Evolutionary conservation across 2,797 vertebrate species (phyloP), one percentile per base, ranked within the genome.

Genomic region (Acanthopagrus latus): DNA sequence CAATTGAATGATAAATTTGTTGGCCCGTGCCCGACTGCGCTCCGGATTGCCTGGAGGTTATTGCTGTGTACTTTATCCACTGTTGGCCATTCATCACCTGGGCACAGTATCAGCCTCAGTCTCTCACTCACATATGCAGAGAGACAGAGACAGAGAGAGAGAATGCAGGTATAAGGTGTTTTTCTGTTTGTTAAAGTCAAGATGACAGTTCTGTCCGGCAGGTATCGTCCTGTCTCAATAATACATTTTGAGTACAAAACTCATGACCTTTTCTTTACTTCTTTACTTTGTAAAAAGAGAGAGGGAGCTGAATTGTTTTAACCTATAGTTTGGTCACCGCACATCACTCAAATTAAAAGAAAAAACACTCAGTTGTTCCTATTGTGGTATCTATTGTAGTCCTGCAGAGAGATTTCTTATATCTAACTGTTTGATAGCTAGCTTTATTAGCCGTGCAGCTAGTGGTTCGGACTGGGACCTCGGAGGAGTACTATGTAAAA

Each of bases 1-100:
- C 94, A 94, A 93, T 91, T 93, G 93, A 94, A 94, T 95, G 95
- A 95, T 96, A 91, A 91, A 96, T 96, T 87, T 82, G 82, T 76
- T 64, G 86, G 93, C 77, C 83, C 16, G 76, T 86, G 83, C 86
- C 87, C 54, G 47, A 84, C 87, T 89, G 89, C 88, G 85, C 90
- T 87, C 83, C 12, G 82, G 92, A 91, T 90, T 87, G 93, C 92
- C 92, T 93, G 92, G 93, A 94, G 94, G 95, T 95, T 94, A 94
- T 93, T 94, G 94, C 93, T 94, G 91, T 94, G 91, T 94, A 94
- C 93, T 94, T 95, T 94, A 94, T 93, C 85, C 92, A 89, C 83
- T 78, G 88, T 59, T 85, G 91, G 90, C 89, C 91, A 93, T 96
- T 95, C 90, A 96, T 96, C 95, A 96, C 89, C 88, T 86, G 88